phyloP scores from a whole-genome alignment of 2,113 vertebrate genomes.

The Felis chaus region DNA sequence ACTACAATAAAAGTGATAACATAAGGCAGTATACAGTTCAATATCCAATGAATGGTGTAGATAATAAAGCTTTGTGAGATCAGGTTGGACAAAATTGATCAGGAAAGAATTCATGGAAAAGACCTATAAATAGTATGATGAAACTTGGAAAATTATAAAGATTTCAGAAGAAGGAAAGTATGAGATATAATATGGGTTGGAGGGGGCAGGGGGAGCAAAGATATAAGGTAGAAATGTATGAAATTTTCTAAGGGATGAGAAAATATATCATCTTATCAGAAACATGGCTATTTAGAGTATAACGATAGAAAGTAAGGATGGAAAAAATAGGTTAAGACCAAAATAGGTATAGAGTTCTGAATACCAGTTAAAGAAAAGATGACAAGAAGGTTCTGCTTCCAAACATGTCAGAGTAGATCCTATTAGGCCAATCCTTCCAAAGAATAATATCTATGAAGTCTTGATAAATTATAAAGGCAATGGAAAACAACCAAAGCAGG shows the following conservation, averaged over 20 bases:
- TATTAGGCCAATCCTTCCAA: not conserved
- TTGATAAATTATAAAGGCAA: not conserved
- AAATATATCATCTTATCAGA: not conserved
- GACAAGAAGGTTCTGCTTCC: not conserved
- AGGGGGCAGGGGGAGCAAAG: not conserved
- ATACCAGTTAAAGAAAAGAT: not conserved
- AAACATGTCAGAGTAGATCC: not conserved
- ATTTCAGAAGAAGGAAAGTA: not conserved
- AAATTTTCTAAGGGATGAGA: not conserved
- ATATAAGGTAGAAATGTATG: not conserved
- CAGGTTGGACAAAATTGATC: not conserved
- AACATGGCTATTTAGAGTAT: not conserved
- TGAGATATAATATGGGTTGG: not conserved
- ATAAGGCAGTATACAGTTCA: not conserved
- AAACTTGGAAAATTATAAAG: not conserved
- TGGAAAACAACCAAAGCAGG: not conserved
- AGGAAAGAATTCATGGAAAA: constrained; percentile 14
- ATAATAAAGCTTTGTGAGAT: not conserved
- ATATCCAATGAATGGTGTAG: not conserved
- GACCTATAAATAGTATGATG: not conserved
- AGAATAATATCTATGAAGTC: not conserved
- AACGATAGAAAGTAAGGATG: not conserved
- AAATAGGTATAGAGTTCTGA: not conserved
- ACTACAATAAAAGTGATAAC: not conserved
- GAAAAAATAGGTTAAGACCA: not conserved